Evolutionary conservation across 37 sponge, comb jelly and placozoan genomes (phyloP).

Genomic region (Halisarca cf. caerulea): DNA sequence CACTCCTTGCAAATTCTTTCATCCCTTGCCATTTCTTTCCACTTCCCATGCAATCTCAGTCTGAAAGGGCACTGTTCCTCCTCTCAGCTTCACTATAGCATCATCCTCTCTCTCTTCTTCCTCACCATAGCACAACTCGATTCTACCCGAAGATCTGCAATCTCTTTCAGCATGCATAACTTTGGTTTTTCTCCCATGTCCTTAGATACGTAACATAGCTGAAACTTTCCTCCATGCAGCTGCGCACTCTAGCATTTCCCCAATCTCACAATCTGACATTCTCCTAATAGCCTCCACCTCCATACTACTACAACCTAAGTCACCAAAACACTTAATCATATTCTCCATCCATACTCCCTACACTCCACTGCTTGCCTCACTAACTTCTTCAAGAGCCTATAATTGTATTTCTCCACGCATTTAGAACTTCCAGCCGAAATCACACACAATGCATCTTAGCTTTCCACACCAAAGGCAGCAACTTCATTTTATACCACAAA

Average conservation of each 20-base stretch:
- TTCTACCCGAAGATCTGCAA: not conserved
- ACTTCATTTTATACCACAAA: not conserved
- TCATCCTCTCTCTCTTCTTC: not conserved
- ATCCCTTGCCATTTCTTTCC: too few relatives aligned
- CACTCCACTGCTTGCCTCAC: not conserved
- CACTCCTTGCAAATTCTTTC: too few relatives aligned
- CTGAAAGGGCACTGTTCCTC: too few relatives aligned
- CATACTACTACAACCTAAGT: not conserved
- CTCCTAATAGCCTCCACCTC: not conserved
- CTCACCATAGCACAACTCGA: not conserved
- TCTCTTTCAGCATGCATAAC: not conserved
- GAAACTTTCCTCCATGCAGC: not conserved
- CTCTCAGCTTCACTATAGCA: not conserved
- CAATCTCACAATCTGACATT: not conserved
- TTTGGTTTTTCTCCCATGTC: not conserved
- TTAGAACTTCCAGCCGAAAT: not conserved
- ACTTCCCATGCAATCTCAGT: too few relatives aligned
- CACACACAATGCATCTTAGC: slow-evolving; percentile 1
- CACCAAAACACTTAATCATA: not conserved
- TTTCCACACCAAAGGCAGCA: not conserved
- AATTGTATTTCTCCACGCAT: not conserved
- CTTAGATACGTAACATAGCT: not conserved
- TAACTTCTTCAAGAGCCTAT: not conserved
- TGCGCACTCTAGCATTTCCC: not conserved
- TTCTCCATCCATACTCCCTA: slow-evolving; percentile 1